A percentile compares a stretch with the other conserved stretches of the same genome.
Conservation (phyloP, 2,113 vertebrate species). For the Nansenia antarctica region DNA sequence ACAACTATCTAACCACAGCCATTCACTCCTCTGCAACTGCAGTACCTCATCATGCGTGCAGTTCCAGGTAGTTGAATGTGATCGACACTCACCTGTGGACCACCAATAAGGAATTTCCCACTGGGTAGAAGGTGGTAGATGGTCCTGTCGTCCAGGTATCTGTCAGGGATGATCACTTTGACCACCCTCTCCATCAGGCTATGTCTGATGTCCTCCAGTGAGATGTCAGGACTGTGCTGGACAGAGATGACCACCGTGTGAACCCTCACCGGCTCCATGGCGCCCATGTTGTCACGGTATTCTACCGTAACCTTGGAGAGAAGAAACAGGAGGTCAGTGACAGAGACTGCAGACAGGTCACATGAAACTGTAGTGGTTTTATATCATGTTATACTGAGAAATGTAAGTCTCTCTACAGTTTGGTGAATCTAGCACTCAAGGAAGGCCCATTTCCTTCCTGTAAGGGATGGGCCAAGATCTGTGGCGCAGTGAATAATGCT, state of each 20-base stretch:
- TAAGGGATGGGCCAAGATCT: too few relatives aligned
- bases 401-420: too few relatives aligned
- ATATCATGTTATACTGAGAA: too few relatives aligned
- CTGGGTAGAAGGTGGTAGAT: slow-evolving; percentile 77
- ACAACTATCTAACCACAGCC: too few relatives aligned
- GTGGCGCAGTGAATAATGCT: too few relatives aligned
- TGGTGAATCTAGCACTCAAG: too few relatives aligned
- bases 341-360: not conserved
- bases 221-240: slow-evolving; percentile 66
- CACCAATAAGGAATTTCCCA: slow-evolving; percentile 70
- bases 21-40: too few relatives aligned
- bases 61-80: too few relatives aligned
- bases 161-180: slow-evolving; percentile 66
- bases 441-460: too few relatives aligned
- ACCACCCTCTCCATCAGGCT: slow-evolving; percentile 74
- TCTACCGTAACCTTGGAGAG: slow-evolving; percentile 74
- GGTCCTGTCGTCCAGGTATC: slow-evolving; percentile 70
- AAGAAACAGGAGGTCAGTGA: too few relatives aligned
- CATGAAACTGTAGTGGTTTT: not conserved
- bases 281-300: slow-evolving; percentile 69
- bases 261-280: slow-evolving; percentile 72
- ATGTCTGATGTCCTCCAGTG: slow-evolving; percentile 61
- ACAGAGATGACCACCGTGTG: slow-evolving; percentile 78
- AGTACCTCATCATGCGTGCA: too few relatives aligned
- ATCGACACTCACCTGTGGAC: slow-evolving; percentile 62